These are phyloP conservation scores for Hirudo medicinalis DNA, from an alignment of 1,140 invertebrate genomes.

Conservation along the genomic window DNA sequence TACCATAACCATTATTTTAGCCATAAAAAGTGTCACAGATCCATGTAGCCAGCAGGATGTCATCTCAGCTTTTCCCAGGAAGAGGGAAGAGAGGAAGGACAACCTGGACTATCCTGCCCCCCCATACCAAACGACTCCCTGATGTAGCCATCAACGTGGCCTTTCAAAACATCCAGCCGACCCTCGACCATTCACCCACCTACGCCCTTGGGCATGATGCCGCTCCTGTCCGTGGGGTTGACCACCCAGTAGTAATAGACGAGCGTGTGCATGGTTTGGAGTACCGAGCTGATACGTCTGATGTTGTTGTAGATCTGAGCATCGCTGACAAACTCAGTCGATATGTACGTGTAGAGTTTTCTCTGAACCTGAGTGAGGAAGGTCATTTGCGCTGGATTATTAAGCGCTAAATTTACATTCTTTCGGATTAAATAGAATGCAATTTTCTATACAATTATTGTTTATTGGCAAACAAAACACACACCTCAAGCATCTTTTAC, in stretches of 20 bases:
- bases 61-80: too few species aligned
- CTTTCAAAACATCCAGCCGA: not conserved
- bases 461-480: too few species aligned
- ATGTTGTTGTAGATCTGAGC: conserved; percentile 96
- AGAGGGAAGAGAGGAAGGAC: too few species aligned
- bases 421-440: too few species aligned
- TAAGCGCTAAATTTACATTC: too few species aligned
- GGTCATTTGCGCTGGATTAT: not conserved
- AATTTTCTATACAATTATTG: too few species aligned
- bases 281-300: conserved; percentile 81
- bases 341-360: conserved; percentile 86
- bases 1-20: too few species aligned
- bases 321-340: conserved; percentile 91
- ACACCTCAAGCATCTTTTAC: too few species aligned
- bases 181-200: conserved; percentile 49
- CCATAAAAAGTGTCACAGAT: too few species aligned
- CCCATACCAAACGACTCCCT: not conserved
- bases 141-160: not conserved
- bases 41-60: too few species aligned
- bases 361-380: conserved; percentile 55
- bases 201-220: conserved; percentile 80
- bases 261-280: conserved; percentile 93
- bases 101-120: not conserved
- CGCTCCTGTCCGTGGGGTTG: conserved; percentile 83
- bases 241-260: conserved; percentile 99